These are phyloP conservation scores for Marcusenius ussheri DNA, from an alignment of 2,113 vertebrate genomes.

Conservation along the genomic window DNA sequence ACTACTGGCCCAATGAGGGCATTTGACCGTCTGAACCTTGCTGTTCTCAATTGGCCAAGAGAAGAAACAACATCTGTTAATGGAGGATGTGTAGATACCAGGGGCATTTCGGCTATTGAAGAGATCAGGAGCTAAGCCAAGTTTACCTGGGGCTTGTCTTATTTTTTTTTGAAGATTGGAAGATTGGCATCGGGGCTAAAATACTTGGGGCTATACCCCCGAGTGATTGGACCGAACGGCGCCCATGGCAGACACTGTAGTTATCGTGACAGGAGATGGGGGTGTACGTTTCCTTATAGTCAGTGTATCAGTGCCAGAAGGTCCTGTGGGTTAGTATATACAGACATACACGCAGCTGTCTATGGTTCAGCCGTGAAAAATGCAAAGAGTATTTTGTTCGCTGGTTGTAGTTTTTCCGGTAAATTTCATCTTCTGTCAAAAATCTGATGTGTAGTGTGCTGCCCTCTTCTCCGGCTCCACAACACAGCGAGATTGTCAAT, in stretches of 20 bases:
- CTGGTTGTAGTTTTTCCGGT: neutral
- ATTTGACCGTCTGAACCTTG: neutral
- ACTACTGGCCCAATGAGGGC: neutral
- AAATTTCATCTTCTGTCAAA: neutral
- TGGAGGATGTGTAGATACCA: neutral
- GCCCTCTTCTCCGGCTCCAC: neutral
- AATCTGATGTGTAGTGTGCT: neutral
- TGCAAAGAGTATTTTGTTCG: neutral
- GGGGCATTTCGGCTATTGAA: too few relatives aligned
- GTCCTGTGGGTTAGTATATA: neutral
- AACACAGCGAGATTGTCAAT: neutral
- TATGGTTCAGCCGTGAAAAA: neutral
- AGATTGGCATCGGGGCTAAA: too few relatives aligned
- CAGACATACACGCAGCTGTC: neutral
- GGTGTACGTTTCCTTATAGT: neutral
- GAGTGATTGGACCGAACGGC: too few relatives aligned
- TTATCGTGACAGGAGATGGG: neutral
- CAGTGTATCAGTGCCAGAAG: neutral
- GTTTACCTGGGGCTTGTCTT: too few relatives aligned
- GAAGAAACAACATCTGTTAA: neutral
- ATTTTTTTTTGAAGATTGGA: too few relatives aligned
- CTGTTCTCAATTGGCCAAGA: neutral
- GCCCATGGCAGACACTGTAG: neutral
- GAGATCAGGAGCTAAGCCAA: too few relatives aligned
- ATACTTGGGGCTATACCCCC: too few relatives aligned